Evolutionary conservation across 2,888 invertebrate species (phyloP), one percentile per base, ranked within the genome.

Genomic region (Melanargia galathea): DNA sequence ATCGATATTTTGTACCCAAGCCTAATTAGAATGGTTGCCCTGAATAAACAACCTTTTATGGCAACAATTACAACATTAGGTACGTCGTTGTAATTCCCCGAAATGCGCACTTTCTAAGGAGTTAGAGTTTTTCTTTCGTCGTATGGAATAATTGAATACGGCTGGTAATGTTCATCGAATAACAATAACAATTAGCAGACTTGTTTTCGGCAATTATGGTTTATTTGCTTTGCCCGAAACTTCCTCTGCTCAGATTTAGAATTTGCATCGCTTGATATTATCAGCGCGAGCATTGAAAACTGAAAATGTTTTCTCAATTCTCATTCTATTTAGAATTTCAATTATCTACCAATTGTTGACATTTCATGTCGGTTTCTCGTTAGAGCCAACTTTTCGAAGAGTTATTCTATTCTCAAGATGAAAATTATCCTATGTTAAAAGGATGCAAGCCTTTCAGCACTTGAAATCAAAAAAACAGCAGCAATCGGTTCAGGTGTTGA

Each of bases 11-110:
- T 16, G 2, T 43, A 16, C 43, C 18, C 43, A 43, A 16, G 16
- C 43, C 43, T 43, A 43, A 8, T 18, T 79, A 78, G 82, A 84
- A 82, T 77, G 75, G 72, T 73, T 68, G 71, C 70, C 78, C 71
- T 68, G 79, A 78, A 79, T 76, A 75, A 84, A 83, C 77, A 78
- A 77, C 78, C 80, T 76, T 83, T 83, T 82, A 84, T 81, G 70
- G 78, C 77, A 73, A 76, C 83, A 84, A 85, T 87, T 86, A 85
- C 80, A 72, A 73, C 75, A 79, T 80, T 79, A 82, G 75, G 76
- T 76, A 82, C 75, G 76, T 76, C 71, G 73, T 72, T 75, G 78
- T 84, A 82, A 83, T 82, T 80, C 73, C 75, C 76, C 75, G 73
- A 68, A 77, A 79, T 80, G 76, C 74, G 66, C 75, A 69, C 67